Evolutionary conservation across 2,888 invertebrate genomes (phyloP).

Genomic region (Andrena camellia): DNA sequence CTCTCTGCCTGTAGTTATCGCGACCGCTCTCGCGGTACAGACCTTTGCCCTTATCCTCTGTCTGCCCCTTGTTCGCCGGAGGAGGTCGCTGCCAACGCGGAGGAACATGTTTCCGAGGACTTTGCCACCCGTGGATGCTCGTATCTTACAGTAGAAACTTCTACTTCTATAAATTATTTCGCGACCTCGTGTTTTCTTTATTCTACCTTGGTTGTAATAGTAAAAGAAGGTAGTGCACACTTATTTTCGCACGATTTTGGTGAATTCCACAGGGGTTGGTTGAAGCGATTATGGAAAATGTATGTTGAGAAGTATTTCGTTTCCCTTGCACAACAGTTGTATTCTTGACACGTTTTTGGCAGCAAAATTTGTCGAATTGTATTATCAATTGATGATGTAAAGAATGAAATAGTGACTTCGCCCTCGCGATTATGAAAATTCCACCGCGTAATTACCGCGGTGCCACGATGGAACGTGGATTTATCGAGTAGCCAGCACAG

Average conservation of each 20-base stretch:
- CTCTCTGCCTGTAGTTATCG: constrained; percentile 56
- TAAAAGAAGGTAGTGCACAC: too few relatives aligned
- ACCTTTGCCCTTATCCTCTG: constrained; percentile 57
- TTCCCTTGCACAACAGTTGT: not conserved
- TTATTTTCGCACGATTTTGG: too few relatives aligned
- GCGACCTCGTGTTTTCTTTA: not conserved
- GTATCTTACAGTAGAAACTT: not conserved
- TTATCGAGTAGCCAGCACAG: constrained; percentile 71
- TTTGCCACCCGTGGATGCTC: not conserved
- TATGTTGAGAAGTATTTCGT: not conserved
- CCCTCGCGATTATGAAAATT: constrained; percentile 58
- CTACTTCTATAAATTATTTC: not conserved
- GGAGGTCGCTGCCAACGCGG: not conserved
- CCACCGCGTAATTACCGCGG: constrained; percentile 69
- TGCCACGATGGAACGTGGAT: constrained; percentile 71
- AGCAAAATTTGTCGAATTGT: not conserved
- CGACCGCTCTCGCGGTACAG: constrained; percentile 34
- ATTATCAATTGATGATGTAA: not conserved
- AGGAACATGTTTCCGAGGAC: constrained; percentile 10
- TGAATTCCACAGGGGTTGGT: too few relatives aligned
- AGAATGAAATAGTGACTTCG: constrained; percentile 9
- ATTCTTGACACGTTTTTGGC: not conserved
- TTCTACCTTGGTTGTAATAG: not conserved
- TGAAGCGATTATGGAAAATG: too few relatives aligned
- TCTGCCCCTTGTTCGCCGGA: constrained; percentile 9